Evolutionary conservation across 2,797 vertebrate species (phyloP).

Genomic region (Manis javanica): DNA sequence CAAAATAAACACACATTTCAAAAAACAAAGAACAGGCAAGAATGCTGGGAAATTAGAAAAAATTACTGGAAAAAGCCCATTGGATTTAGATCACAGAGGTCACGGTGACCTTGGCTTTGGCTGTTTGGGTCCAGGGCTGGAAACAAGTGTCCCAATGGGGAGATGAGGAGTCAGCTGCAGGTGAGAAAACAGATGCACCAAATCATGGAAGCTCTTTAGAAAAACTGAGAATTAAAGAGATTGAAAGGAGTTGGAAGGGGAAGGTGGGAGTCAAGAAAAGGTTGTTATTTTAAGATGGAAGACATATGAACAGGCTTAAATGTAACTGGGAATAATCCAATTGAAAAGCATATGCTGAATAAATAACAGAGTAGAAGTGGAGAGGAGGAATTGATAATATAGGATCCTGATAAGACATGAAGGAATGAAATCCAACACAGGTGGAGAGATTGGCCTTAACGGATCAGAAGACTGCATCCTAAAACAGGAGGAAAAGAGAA

Average conservation of each 20-base stretch:
- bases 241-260: background rate
- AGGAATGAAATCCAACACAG: background rate
- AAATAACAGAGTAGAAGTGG: background rate
- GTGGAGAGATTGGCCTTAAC: background rate
- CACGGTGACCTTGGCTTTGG: background rate
- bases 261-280: background rate
- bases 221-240: conserved; percentile 29
- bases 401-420: background rate
- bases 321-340: conserved; percentile 1
- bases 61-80: conserved; percentile 4
- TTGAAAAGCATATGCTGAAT: background rate
- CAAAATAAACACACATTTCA: conserved; percentile 7
- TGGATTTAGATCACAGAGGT: conserved; percentile 42
- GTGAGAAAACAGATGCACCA: background rate
- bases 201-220: background rate
- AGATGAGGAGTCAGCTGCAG: background rate
- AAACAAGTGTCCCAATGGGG: background rate
- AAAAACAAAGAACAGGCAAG: background rate
- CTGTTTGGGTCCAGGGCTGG: background rate
- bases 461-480: background rate
- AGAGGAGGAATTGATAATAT: background rate
- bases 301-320: background rate
- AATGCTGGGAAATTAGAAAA: conserved; percentile 12
- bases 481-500: conserved; percentile 35
- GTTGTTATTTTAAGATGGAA: conserved; percentile 37